Evolutionary conservation across 1,140 invertebrate genomes (phyloP), one percentile per base, ranked within the genome.

Genomic region (Anoplophora glabripennis): DNA sequence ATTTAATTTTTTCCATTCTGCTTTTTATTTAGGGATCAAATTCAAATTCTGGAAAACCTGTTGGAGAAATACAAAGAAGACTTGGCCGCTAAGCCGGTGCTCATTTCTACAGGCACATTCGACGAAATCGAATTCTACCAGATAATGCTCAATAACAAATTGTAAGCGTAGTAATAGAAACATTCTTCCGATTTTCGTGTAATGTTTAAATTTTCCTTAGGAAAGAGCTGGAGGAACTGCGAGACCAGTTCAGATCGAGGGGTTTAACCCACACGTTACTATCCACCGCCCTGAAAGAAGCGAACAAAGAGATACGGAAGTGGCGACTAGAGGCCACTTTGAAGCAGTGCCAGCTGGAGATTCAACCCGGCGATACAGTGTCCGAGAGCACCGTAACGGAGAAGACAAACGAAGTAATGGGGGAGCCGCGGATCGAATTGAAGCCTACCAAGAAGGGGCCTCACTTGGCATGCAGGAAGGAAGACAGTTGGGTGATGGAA

Each of bases 301-400:
- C 49, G 7, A 52, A 52, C 28, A 21, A 44, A 33, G 53, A 44
- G 12, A 54, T 44, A 33, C 11, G 41, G 34, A 28, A 45, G 34
- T 44, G 53, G 53, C 9, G 28, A 44, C 34, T 44, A 21, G 17
- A 42, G 12, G 38, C 53, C 12, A 44, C 45, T 4, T 11, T 10
- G 9, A 42, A 34, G 21, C 28, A 46, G 28, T 52, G 47, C 48
- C 51, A 59, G 36, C 42, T 59, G 33, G 49, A 52, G n/a, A 11
- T 17, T 10, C 14, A 15, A 46, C 14, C 14, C 11, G 17, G 17
- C 11, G 17, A 46, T 11, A 7, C 44, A 11, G 9, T 17, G 40
- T 17, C 28, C 8, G 21, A 10, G 12, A 52, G 4, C 9, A 18
- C 37, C 17, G 8, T 38, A 52, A 8, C 15, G 17, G 33, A 52